Conservation (phyloP, 2,888 invertebrate genomes). For the Gnatocerus cornutus region DNA sequence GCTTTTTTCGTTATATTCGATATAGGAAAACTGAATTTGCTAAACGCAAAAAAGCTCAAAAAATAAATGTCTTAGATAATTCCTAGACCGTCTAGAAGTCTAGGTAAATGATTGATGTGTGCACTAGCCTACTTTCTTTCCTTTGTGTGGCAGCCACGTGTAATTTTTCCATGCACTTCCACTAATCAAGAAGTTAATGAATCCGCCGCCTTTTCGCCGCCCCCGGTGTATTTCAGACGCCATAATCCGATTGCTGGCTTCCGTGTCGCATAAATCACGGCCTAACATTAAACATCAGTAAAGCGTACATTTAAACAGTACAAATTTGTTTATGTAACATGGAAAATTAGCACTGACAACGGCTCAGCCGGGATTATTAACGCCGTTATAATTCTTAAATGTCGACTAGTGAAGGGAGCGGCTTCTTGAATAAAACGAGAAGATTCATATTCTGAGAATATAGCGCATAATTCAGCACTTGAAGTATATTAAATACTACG, state of each 20-base stretch:
- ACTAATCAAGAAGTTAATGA: not conserved
- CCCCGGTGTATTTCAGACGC: constrained; percentile 28
- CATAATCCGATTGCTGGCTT: constrained; percentile 43
- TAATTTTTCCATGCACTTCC: not conserved
- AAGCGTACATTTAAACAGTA: constrained; percentile 30
- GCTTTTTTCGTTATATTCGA: too few species aligned
- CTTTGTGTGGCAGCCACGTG: too few species aligned
- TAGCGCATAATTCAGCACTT: constrained; percentile 36
- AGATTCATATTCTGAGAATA: constrained; percentile 41
- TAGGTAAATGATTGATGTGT: too few species aligned
- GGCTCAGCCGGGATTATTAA: constrained; percentile 40
- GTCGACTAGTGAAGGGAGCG: constrained; percentile 26
- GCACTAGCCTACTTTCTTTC: too few species aligned
- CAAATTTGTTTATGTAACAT: constrained; percentile 44
- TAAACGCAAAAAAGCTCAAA: too few species aligned
- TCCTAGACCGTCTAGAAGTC: too few species aligned
- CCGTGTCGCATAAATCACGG: constrained; percentile 40
- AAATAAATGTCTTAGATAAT: too few species aligned
- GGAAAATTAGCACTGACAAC: constrained; percentile 43
- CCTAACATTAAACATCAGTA: constrained; percentile 40
- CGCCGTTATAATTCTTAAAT: constrained; percentile 45
- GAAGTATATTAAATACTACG: constrained; percentile 46
- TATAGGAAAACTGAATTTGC: too few species aligned
- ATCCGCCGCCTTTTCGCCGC: not conserved
- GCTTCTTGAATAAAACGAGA: constrained; percentile 36